phyloP scores from a whole-genome alignment of 2,888 invertebrate species.

The Cabera pusaria region DNA sequence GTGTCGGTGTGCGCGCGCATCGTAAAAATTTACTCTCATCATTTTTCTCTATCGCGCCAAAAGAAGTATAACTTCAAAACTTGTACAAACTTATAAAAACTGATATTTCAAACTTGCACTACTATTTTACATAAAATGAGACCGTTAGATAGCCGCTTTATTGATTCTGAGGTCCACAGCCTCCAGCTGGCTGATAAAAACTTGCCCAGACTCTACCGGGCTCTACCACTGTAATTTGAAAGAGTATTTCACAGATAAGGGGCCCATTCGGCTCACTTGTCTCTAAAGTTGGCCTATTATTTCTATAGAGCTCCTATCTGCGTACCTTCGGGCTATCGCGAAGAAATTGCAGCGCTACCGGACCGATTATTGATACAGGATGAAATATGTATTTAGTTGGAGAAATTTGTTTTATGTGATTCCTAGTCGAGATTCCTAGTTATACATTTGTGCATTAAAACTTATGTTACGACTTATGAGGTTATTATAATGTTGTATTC shows the following conservation, averaged over 20 bases:
- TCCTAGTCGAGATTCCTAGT: constrained; percentile 13
- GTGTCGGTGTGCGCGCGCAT: no score
- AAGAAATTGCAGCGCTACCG: constrained; percentile 33
- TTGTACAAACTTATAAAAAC: no score
- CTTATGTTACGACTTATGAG: no score
- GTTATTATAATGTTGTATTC: no score
- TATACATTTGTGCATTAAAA: no score
- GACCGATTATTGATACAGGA: constrained; percentile 48
- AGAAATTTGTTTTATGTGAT: constrained; percentile 39
- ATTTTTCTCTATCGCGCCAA: no score
- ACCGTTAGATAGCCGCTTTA: constrained; percentile 27
- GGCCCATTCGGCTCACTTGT: constrained; percentile 51
- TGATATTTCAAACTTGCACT: constrained; percentile 17
- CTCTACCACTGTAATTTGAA: constrained; percentile 34
- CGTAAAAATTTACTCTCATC: no score
- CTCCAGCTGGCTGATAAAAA: constrained; percentile 66
- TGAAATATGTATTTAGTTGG: constrained; percentile 76
- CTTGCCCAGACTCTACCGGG: constrained; percentile 47
- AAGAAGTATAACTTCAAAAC: no score
- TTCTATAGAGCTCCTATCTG: constrained; percentile 45
- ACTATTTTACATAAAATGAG: constrained; percentile 24
- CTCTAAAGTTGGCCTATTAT: constrained; percentile 71
- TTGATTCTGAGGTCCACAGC: constrained; percentile 49
- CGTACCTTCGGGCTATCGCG: constrained; percentile 42
- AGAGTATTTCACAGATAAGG: constrained; percentile 50